phyloP scores from a whole-genome alignment of 92 coral and sea anemone species.

The Diadumene lineata region DNA sequence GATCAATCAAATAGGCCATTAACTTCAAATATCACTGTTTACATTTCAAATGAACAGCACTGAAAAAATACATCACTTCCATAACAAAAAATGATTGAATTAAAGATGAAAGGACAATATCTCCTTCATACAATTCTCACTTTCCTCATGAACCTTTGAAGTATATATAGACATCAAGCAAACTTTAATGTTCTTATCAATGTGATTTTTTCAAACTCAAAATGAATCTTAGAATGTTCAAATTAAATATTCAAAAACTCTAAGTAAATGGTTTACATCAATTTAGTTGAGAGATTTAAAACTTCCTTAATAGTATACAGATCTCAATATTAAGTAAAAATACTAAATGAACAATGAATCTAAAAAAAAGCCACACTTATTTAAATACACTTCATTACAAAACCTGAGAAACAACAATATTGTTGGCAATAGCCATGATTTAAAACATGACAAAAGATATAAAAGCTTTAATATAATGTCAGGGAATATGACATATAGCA shows the following conservation, averaged over 20 bases:
- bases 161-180: too few species aligned
- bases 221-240: neutral
- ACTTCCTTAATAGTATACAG: neutral
- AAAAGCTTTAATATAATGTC: neutral
- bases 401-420: slow-evolving; percentile 9
- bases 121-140: too few species aligned
- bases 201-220: neutral
- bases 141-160: too few species aligned
- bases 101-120: too few species aligned
- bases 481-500: neutral
- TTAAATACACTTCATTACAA: slow-evolving; percentile 15
- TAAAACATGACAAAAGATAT: neutral
- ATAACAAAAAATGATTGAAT: too few species aligned
- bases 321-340: neutral
- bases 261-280: neutral
- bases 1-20: neutral
- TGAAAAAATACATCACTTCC: neutral
- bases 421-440: slow-evolving; percentile 12
- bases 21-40: neutral
- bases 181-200: neutral
- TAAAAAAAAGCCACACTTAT: neutral
- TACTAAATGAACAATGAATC: neutral
- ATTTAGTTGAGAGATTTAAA: neutral
- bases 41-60: neutral
- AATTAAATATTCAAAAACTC: neutral